Evolutionary conservation across 1,140 invertebrate genomes (phyloP), one percentile per base, ranked within the genome.

Genomic region (Achatina immaculata): DNA sequence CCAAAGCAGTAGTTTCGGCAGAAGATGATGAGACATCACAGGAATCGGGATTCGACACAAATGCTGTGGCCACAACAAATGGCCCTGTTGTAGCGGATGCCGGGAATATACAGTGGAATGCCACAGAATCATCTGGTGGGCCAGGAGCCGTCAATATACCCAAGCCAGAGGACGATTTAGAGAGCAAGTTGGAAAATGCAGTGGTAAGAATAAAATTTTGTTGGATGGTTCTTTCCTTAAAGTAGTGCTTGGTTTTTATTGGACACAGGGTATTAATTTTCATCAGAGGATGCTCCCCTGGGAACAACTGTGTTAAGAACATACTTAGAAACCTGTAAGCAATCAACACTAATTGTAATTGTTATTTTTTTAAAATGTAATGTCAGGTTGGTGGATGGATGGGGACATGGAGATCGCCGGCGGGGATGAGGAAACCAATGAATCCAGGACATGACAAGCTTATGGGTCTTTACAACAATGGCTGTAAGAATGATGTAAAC

Each of bases 11-110:
- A 1, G 24, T 45, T 21, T 38, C 45, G 9, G 77, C 38, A 42
- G 77, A 78, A 42, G 75, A 77, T 36, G 77, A 78, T 69, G 65
- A 68, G 6, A 69, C 65, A 3, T 69, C 77, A 24, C 62, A 78
- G 28, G 65, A 78, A 40, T 77, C 75, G 21, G 43, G 55, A 24
- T 62, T 4, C 2, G 75, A 77, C 7, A n/a, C 45, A 28, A 51
- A 65, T 0, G 0, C 75, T 42, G 58, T 31, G 6, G 16, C 3
- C n/a, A 31, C 65, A 3, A 11, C 77, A n/a, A 78, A 78, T 69
- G 77, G 65, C 11, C 40, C 62, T 11, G 40, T 43, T 34, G 40
- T 55, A 11, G 14, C 58, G 40, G 75, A 78, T 69, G 21, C 38
- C 34, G 65, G 45, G 11, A 69, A 43, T 36, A 78, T 78, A 65